phyloP scores from a whole-genome alignment of 2,113 vertebrate genomes.

The Pluvianellus socialis region DNA sequence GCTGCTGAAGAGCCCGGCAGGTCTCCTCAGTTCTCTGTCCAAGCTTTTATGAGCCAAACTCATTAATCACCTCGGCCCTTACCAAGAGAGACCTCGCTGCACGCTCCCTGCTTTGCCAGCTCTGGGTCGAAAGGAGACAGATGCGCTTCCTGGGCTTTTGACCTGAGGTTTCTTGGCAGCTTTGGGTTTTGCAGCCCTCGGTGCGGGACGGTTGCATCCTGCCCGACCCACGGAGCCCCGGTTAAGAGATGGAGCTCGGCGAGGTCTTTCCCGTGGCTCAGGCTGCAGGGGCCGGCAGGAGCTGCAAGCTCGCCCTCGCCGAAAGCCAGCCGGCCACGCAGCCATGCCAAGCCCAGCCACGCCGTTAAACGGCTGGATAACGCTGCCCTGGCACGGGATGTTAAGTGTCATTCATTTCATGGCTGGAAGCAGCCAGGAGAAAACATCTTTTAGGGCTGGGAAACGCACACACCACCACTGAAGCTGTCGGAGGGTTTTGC shows the following conservation, averaged over 20 bases:
- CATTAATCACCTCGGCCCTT: conserved; percentile 29
- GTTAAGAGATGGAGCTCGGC: not conserved
- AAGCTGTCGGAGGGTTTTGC: not conserved
- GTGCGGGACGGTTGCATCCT: not conserved
- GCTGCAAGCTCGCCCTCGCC: not conserved
- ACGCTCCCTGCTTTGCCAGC: not conserved
- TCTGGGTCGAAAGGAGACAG: fast-evolving
- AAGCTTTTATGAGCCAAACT: conserved; percentile 28
- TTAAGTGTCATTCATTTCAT: not conserved
- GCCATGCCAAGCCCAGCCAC: not conserved
- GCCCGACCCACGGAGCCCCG: not conserved
- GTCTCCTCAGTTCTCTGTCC: conserved; percentile 36
- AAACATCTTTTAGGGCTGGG: not conserved
- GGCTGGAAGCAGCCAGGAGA: not conserved
- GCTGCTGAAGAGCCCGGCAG: conserved; percentile 6
- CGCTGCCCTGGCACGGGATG: not conserved
- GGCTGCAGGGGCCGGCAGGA: not conserved
- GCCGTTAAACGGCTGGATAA: not conserved
- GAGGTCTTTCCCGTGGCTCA: not conserved
- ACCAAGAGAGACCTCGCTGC: not conserved
- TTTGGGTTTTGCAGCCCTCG: not conserved
- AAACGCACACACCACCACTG: not conserved
- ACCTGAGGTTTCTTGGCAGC: not conserved
- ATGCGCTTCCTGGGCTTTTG: not conserved
- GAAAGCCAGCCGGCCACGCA: not conserved